Evolutionary conservation across 2,797 vertebrate genomes (phyloP).

Genomic region (Lycodopsis pacificus): DNA sequence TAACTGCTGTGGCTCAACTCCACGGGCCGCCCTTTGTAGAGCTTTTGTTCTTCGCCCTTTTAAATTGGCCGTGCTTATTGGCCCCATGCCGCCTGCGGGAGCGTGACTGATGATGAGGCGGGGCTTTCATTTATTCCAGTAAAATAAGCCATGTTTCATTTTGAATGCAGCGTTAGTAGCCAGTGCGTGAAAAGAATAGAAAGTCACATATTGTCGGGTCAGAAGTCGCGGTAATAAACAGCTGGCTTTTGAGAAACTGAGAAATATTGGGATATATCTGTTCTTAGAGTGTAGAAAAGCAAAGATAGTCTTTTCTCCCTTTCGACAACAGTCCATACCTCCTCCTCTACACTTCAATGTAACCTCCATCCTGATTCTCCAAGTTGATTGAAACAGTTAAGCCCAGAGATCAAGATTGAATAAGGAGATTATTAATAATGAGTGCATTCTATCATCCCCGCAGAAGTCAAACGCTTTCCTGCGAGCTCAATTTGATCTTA

Average conservation of each 20-base stretch:
- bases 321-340: constrained; percentile 19
- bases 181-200: constrained; percentile 84
- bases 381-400: constrained; percentile 85
- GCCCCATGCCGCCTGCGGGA: constrained; percentile 90
- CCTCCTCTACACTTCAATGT: constrained; percentile 59
- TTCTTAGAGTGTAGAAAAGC: constrained; percentile 21
- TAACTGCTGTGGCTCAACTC: constrained; percentile 86
- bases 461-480: constrained; percentile 75
- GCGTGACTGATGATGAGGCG: constrained; percentile 94
- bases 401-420: constrained; percentile 82
- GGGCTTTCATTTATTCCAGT: constrained; percentile 90
- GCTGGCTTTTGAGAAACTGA: constrained; percentile 68
- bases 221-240: constrained; percentile 73
- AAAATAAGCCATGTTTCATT: constrained; percentile 91
- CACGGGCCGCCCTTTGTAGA: constrained; percentile 87
- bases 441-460: constrained; percentile 74
- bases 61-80: constrained; percentile 94
- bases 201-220: constrained; percentile 86
- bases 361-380: constrained; percentile 74
- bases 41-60: constrained; percentile 91
- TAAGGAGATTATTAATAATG: constrained; percentile 84
- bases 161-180: constrained; percentile 87
- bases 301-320: constrained; percentile 50
- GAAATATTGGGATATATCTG: constrained; percentile 50
- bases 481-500: constrained; percentile 71